Percentiles rank a stretch among this genome's conserved stretches.
Evolutionary conservation across 2,797 vertebrate genomes (phyloP).

Genomic region (Enteromius fasciolatus): DNA sequence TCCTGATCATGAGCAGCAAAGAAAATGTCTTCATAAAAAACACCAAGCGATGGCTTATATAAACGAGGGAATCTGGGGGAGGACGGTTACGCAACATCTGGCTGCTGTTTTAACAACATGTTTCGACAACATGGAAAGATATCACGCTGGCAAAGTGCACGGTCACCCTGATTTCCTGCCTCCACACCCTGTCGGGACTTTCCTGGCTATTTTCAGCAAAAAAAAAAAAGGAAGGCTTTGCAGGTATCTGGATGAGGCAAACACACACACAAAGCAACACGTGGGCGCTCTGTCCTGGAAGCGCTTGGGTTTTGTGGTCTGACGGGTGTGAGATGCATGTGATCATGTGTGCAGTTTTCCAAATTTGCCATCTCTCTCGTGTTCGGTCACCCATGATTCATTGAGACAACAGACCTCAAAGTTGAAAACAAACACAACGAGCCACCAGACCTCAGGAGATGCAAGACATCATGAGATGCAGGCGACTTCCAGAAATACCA

Average conservation of each 20-base stretch:
- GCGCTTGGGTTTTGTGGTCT: background rate
- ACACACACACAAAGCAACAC: background rate
- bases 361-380: background rate
- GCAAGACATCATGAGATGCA: background rate
- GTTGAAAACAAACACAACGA: background rate
- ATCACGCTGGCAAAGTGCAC: slow-evolving; percentile 17
- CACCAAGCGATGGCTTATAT: slow-evolving; percentile 36
- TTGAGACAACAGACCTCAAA: background rate
- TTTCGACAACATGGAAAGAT: slow-evolving; percentile 17
- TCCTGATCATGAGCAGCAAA: background rate
- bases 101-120: slow-evolving; percentile 45
- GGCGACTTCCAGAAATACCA: background rate
- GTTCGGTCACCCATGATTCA: slow-evolving; percentile 18
- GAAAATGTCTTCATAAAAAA: slow-evolving; percentile 44
- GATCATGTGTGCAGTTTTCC: background rate
- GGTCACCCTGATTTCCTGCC: slow-evolving; percentile 61
- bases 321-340: background rate
- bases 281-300: slow-evolving; percentile 9
- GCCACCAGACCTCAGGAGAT: background rate
- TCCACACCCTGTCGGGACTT: slow-evolving; percentile 61
- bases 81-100: slow-evolving; percentile 54
- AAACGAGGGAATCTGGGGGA: slow-evolving; percentile 44
- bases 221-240: slow-evolving; percentile 30
- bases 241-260: slow-evolving; percentile 38
- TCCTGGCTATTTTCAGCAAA: slow-evolving; percentile 58